These are phyloP conservation scores for Epinephelus cyanopodus DNA, from an alignment of 2,113 vertebrate genomes.

Conservation along the genomic window DNA sequence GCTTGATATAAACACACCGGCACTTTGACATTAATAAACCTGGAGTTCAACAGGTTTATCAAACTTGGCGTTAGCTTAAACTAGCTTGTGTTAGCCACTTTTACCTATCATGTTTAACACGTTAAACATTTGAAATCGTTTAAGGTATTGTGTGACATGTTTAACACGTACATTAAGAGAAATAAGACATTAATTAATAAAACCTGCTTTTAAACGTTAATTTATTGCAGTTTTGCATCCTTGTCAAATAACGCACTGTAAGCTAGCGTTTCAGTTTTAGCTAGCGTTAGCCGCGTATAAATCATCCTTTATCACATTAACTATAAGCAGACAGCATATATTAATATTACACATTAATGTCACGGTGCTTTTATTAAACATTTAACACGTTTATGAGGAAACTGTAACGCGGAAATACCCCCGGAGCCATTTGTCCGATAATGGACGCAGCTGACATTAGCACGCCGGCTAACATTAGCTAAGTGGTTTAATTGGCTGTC, in stretches of 20 bases:
- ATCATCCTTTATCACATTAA: neutral
- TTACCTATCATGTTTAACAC: neutral
- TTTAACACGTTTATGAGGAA: neutral
- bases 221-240: too few relatives aligned
- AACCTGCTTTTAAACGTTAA: too few relatives aligned
- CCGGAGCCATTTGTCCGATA: slow-evolving; percentile 25
- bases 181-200: too few relatives aligned
- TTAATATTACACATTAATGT: neutral
- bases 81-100: neutral
- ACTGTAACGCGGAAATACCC: neutral
- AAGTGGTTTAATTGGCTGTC: neutral
- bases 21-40: too few relatives aligned
- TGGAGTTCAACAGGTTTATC: neutral
- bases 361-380: neutral
- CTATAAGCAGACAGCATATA: neutral
- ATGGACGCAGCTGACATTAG: slow-evolving; percentile 30
- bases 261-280: too few relatives aligned
- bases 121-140: too few relatives aligned
- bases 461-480: slow-evolving; percentile 1
- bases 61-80: neutral
- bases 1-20: neutral
- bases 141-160: neutral
- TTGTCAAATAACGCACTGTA: too few relatives aligned
- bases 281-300: too few relatives aligned
- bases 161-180: too few relatives aligned